A percentile compares a stretch with the other conserved stretches of the same genome.
phyloP scores from a whole-genome alignment of 2,888 invertebrate species.

The Teinopalpus imperialis region DNA sequence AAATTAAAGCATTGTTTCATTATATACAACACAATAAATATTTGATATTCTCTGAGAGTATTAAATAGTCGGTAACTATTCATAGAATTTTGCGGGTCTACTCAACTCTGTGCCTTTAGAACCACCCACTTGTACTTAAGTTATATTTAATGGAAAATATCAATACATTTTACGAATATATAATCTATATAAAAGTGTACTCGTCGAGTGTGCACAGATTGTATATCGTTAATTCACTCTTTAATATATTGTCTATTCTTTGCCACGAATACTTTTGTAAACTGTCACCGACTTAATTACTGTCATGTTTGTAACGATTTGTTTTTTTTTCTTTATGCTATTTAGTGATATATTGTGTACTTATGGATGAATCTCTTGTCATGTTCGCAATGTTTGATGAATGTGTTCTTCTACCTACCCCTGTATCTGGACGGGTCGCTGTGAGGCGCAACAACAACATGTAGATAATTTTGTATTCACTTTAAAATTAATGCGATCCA shows the following conservation, averaged over 20 bases:
- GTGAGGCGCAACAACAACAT: constrained; percentile 24
- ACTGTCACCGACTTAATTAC: neutral
- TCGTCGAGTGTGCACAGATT: neutral
- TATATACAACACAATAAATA: no score
- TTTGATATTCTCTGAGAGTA: no score
- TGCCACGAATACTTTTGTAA: constrained; percentile 7
- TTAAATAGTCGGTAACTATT: constrained; percentile 3
- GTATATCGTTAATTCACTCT: neutral
- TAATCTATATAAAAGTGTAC: neutral
- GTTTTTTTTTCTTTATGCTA: constrained; percentile 20
- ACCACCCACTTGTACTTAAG: constrained; percentile 15
- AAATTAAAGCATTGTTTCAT: no score
- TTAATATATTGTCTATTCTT: neutral
- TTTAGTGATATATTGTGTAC: constrained; percentile 14
- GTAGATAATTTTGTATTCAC: constrained; percentile 57
- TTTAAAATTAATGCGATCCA: constrained; percentile 39
- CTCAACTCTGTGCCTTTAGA: constrained; percentile 21
- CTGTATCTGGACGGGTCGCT: neutral
- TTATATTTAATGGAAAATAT: neutral
- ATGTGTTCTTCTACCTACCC: constrained; percentile 21
- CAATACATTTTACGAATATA: neutral
- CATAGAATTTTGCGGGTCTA: constrained; percentile 7
- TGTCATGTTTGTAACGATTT: constrained; percentile 12
- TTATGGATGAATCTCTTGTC: constrained; percentile 23
- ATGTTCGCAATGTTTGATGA: constrained; percentile 41